Base-by-base conservation (phyloP, 2,797 vertebrate species). In the Sebastiscus albofasciatus region DNA sequence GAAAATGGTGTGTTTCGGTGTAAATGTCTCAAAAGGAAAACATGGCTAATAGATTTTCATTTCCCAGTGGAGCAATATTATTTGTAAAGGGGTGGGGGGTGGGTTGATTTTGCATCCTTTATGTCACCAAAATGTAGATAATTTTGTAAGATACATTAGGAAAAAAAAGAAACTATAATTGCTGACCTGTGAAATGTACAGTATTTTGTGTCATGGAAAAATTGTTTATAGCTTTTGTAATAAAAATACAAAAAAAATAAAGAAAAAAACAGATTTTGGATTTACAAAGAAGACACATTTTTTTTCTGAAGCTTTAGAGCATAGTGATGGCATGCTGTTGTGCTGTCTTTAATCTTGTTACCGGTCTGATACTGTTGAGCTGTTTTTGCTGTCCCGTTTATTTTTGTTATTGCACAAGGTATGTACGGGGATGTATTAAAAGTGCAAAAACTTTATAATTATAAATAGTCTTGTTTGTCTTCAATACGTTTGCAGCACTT, bases 101-200 rank as follows among this genome's bases (percentile, higher is more conserved):
- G 18, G 46, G 18, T 4, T 20, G 8, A n/a, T 52, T 20, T 24
- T 82, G 84, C 54, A 36, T 87, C 56, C 78, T 82, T 87, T 80
- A 64, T 86, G 81, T 90, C 77, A 83, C 66, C 81, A 82, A 73
- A 42, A 61, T 95, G 92, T 95, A 94, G 90, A 94, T 95, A 92
- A 18, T 84, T 92, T 90, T 94, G 89, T 94, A 94, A 90, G 80
- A 94, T 90, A 87, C 77, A 73, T 83, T 42, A 0, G 39, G 46
- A 61, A 33, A 77, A 59, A 61, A 33, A 77, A 59, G 65, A 72
- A 76, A 78, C 20, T 82, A 84, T 81, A 89, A 86, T 89, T 83
- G 76, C 81, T 71, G 80, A 92, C 83, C 81, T 90, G 89, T 94
- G 91, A 92, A 93, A 85, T 95, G 93, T 94, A 94, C 91, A 95